Base-by-base conservation (phyloP, 2,888 invertebrate species). In the Lacanobia wlatinum region DNA sequence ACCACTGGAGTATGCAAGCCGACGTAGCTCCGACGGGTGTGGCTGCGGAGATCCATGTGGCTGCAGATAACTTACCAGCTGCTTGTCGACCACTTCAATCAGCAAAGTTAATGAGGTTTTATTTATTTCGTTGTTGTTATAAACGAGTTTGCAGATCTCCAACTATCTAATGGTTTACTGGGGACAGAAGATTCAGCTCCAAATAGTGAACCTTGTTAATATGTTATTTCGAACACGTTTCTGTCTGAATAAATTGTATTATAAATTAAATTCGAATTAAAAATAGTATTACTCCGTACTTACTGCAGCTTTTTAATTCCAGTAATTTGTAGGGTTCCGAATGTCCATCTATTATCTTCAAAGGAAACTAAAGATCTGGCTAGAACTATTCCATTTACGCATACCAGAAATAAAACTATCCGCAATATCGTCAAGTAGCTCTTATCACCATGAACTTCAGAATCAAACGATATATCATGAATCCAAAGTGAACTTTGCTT, bases 401-500 rank as follows among this genome's bases (percentile, higher is more conserved):
- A 4, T n/a, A 53, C 8, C n/a, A 55, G 14, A 23, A 52, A 46
- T 34, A 48, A 28, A 43, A 40, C 9, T 16, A 75, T 58, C 4
- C 60, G 34, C 18, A 63, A 63, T 59, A 53, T 38, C 21, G 16
- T 65, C 23, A 56, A 58, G 12, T n/a, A 14, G 28, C 28, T 28
- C 28, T 1, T 28, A 28, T 2, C 28, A 28, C 28, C 28, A 28
- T 28, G 28, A 50, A 50, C 50, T 55, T 68, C 38, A 18, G n/a
- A n/a, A 38, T 56, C 12, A 46, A 28, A 43, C 28, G 3, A n/a
- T 40, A 23, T 12, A n/a, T 16, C 73, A 8, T 52, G 28, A 58
- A 16, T 40, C 23, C 34, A 55, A 53, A 64, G 38, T 10, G 46
- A 68, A 59, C 58, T 65, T 63, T 55, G 56, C 43, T 10, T 46